These are phyloP conservation scores for Ambastaia sidthimunki DNA, from an alignment of 2,797 vertebrate species.

Conservation along the genomic window DNA sequence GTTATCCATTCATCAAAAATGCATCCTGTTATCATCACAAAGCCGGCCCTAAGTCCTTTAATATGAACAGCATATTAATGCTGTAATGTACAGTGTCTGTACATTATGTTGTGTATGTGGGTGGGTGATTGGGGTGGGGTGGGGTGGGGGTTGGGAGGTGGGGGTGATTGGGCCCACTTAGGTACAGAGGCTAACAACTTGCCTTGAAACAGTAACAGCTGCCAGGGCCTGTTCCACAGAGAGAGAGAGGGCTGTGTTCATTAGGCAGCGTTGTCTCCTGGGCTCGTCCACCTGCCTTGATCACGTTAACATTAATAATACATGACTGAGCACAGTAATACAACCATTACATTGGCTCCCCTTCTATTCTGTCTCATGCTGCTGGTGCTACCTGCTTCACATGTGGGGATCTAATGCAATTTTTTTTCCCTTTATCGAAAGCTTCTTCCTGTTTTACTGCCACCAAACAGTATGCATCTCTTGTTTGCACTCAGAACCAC, in stretches of 20 bases:
- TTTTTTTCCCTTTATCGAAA: slow-evolving; percentile 75
- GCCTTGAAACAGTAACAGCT: slow-evolving; percentile 79
- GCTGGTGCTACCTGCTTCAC: slow-evolving; percentile 68
- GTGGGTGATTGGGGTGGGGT: slow-evolving; percentile 61
- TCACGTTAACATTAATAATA: slow-evolving; percentile 87
- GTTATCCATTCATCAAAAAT: slow-evolving; percentile 60
- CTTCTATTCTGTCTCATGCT: slow-evolving; percentile 65
- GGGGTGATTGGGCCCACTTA: slow-evolving; percentile 71
- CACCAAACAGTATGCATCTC: slow-evolving; percentile 73
- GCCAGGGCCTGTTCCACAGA: slow-evolving; percentile 78
- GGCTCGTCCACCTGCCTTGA: slow-evolving; percentile 84
- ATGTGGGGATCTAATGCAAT: slow-evolving; percentile 72
- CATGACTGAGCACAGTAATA: slow-evolving; percentile 81
- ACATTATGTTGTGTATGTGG: slow-evolving; percentile 86
- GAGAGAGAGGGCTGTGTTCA: slow-evolving; percentile 73
- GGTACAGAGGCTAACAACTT: slow-evolving; percentile 76
- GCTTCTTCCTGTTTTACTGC: slow-evolving; percentile 68
- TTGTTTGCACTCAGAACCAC: slow-evolving; percentile 51
- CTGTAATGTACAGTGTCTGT: slow-evolving; percentile 74
- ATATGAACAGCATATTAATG: slow-evolving; percentile 78
- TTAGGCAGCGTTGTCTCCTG: slow-evolving; percentile 80
- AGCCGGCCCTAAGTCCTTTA: slow-evolving; percentile 66
- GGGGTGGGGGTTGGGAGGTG: slow-evolving; percentile 68
- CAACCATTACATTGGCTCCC: slow-evolving; percentile 77
- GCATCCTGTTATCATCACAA: slow-evolving; percentile 65